phyloP scores from a whole-genome alignment of 2,888 invertebrate species.

The Drosophila acutilabella region DNA sequence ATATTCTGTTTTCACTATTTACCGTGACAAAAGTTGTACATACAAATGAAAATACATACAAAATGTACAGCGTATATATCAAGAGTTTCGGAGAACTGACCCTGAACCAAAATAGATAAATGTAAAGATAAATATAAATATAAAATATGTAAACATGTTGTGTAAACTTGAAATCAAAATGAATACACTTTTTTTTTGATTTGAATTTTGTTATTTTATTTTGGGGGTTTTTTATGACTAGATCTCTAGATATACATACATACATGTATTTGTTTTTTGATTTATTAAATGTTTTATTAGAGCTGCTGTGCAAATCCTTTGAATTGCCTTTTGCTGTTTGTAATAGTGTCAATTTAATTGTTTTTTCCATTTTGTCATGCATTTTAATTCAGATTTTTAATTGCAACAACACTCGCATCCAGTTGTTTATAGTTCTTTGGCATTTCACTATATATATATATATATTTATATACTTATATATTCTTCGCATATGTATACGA shows the following conservation, averaged over 20 bases:
- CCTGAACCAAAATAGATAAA: constrained; percentile 19
- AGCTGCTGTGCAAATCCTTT: constrained; percentile 18
- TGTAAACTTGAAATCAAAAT: constrained; percentile 31
- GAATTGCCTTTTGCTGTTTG: constrained; percentile 18
- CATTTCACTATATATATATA: constrained; percentile 14
- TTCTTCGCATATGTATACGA: constrained; percentile 40
- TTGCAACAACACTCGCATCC: constrained; percentile 5
- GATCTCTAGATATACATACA: constrained; percentile 17
- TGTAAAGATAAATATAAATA: constrained; percentile 13
- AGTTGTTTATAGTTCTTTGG: constrained; percentile 19
- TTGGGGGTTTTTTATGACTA: not conserved
- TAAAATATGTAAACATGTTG: constrained; percentile 22
- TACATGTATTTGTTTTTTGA: constrained; percentile 13
- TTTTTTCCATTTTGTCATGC: constrained; percentile 9
- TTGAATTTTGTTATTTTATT: constrained; percentile 1
- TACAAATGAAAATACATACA: constrained; percentile 43
- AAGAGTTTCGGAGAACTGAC: constrained; percentile 14
- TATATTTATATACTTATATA: constrained; percentile 40
- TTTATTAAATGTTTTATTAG: constrained; percentile 34
- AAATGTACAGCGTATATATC: constrained; percentile 22
- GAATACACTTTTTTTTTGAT: constrained; percentile 26
- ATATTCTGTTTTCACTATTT: constrained; percentile 44
- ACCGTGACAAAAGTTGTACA: constrained; percentile 44
- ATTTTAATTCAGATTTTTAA: constrained; percentile 17
- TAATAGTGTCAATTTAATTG: constrained; percentile 26